These are phyloP conservation scores for Pachypeltis micranthus DNA, from an alignment of 1,140 invertebrate species.

Conservation along the genomic window DNA sequence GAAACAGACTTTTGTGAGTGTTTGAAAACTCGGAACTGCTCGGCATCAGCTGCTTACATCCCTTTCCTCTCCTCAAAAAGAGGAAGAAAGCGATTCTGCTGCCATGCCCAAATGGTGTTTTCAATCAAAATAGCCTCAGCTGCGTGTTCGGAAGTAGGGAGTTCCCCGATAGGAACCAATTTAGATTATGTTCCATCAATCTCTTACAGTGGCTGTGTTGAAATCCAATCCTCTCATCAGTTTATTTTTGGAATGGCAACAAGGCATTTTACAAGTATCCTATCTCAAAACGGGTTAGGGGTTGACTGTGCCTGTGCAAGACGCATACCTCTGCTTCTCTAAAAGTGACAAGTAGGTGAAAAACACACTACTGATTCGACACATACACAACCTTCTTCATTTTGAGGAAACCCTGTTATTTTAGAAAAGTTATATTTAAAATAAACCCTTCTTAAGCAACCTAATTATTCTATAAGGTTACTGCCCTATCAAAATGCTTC, in stretches of 20 bases:
- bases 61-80: neutral
- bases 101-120: neutral
- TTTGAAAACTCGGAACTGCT: neutral
- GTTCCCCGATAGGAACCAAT: neutral
- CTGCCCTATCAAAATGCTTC: no score
- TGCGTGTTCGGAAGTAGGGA: neutral
- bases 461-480: no score
- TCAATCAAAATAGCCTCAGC: neutral
- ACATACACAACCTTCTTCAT: no score
- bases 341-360: no score
- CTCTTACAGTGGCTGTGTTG: neutral
- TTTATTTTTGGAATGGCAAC: neutral
- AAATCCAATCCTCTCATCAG: neutral
- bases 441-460: no score
- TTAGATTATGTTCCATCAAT: neutral
- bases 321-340: neutral
- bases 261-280: neutral
- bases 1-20: neutral
- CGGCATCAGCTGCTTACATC: neutral
- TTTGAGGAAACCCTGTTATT: no score
- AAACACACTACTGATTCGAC: no score
- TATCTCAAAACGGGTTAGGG: neutral
- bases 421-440: no score
- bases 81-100: neutral
- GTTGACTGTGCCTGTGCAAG: neutral